These are phyloP conservation scores for Bos indicus DNA, from an alignment of 2,113 vertebrate genomes.

Conservation along the genomic window DNA sequence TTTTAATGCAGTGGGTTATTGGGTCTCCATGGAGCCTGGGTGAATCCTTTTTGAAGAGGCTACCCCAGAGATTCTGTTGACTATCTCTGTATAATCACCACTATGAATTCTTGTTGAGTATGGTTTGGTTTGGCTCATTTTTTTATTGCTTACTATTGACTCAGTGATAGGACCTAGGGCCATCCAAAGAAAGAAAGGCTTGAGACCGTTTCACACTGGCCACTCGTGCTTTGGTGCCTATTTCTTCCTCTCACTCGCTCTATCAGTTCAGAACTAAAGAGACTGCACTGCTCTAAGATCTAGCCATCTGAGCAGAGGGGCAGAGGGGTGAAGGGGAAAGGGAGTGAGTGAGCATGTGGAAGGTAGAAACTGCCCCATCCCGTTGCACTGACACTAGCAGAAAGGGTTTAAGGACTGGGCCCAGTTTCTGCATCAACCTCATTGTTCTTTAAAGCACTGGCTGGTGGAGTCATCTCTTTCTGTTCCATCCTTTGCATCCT, in stretches of 20 bases:
- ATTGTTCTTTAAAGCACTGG: neutral
- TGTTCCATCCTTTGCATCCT: neutral
- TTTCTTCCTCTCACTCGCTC: neutral
- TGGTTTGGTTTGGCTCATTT: neutral
- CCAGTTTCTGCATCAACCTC: neutral
- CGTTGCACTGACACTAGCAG: neutral
- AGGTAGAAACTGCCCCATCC: neutral
- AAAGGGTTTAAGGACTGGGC: neutral
- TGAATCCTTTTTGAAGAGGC: neutral
- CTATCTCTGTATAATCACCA: neutral
- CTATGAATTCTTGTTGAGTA: neutral
- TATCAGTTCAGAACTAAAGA: neutral
- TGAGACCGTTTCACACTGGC: neutral
- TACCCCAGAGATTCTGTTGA: neutral
- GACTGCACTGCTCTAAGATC: neutral
- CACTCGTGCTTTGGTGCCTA: neutral
- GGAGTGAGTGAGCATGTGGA: neutral
- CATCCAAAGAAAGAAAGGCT: neutral
- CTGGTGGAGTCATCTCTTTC: neutral
- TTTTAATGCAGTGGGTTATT: neutral
- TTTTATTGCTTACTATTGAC: neutral
- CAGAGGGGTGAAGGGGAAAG: neutral
- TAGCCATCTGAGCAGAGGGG: neutral
- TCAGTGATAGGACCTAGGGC: neutral
- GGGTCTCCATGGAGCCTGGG: neutral